Evolutionary conservation across 2,113 vertebrate species (phyloP).

Genomic region (Acanthochromis polyacanthus): DNA sequence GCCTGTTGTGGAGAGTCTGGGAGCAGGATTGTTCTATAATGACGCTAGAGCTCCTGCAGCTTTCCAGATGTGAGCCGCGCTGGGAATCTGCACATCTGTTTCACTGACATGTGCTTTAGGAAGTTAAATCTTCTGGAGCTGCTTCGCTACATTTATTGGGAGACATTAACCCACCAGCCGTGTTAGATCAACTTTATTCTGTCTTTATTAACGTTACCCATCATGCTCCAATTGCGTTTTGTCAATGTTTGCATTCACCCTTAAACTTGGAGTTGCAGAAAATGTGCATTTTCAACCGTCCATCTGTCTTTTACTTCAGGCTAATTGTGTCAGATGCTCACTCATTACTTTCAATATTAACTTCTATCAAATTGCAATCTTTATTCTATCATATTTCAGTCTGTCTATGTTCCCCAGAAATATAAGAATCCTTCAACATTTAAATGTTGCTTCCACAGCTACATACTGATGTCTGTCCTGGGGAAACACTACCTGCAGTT

Average conservation of each 20-base stretch:
- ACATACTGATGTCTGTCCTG: no score
- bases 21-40: constrained; percentile 1
- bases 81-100: constrained; percentile 43
- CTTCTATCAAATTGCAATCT: no score
- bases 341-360: no score
- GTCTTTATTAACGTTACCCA: background rate
- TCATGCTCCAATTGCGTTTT: background rate
- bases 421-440: no score
- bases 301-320: no score
- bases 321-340: no score
- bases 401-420: no score
- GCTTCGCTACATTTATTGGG: background rate
- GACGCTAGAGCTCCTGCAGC: background rate
- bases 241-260: no score
- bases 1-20: background rate
- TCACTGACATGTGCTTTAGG: constrained; percentile 2
- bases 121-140: background rate
- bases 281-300: no score
- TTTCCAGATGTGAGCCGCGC: constrained; percentile 26
- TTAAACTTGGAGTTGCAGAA: background rate
- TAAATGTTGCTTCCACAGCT: no score
- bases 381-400: no score
- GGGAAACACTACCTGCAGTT: no score
- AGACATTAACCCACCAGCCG: background rate
- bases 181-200: background rate